Base-by-base conservation (phyloP, 2,113 vertebrate genomes). In the Tragelaphus scriptus region DNA sequence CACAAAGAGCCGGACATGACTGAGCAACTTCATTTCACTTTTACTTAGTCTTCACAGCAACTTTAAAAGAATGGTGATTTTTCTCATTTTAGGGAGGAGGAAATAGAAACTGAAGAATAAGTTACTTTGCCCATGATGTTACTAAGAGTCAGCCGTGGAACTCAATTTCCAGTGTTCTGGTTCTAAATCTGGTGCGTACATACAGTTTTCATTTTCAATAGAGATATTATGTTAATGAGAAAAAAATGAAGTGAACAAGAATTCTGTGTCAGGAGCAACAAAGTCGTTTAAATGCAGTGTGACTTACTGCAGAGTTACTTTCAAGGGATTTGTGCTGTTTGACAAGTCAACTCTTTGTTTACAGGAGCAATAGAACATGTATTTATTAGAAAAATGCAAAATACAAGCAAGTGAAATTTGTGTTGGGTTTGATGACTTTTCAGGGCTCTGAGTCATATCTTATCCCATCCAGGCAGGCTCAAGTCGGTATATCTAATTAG, bases 341-440 rank as follows among this genome's bases (percentile, higher is more conserved):
- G 51, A 44, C 71, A 90, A 49, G 13, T 77, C 61, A 56, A 87
- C 51, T 93, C 80, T 91, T 88, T 75, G 56, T 87, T 95, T 97
- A 89, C 28, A 94, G 55, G 88, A 96, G 14, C 79, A 79, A 23
- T 47, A 44, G 28, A 58, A 92, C 12, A 61, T 92, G 7, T 23
- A 94, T 90, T 94, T 84, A 71, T 61, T 68, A 71, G 9, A 63
- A 91, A 75, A 86, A 79, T 32, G 63, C 51, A 59, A 95, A 97
- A 92, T 56, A 68, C 44, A 56, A 89, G 14, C 44, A 84, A 15
- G 32, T 90, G 63, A 85, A 3, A 77, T 58, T 71, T 82, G 25
- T 79, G 88, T 32, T 80, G 44, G 0, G 5, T 36, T 21, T 95
- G 49, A 92, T 88, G 63, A 65, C 30, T 87, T 96, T 84, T 90